phyloP scores from a whole-genome alignment of 2,797 vertebrate species.

The Mus caroli region DNA sequence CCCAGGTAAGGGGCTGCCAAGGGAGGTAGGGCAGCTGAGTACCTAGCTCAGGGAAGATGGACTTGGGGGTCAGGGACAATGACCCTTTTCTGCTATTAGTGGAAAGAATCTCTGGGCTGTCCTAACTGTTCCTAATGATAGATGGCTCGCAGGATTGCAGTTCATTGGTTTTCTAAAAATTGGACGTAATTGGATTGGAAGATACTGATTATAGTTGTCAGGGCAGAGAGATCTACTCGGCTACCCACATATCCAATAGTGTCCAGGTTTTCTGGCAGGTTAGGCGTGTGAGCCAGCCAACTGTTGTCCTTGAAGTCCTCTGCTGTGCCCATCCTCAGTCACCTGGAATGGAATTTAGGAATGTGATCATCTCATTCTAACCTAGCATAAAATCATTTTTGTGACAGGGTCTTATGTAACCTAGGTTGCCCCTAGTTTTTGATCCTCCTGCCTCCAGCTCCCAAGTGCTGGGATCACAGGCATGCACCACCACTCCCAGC shows the following conservation, averaged over 20 bases:
- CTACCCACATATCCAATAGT: not conserved
- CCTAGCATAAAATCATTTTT: not conserved
- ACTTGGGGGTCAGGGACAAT: not conserved
- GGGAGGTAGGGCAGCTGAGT: not conserved
- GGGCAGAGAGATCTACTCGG: not conserved
- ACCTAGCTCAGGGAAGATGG: not conserved
- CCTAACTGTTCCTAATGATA: fast-evolving
- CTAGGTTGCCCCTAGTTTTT: not conserved
- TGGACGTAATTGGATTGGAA: not conserved
- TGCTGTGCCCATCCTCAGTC: not conserved
- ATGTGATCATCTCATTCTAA: not conserved
- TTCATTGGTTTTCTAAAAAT: not conserved
- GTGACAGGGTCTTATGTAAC: not conserved
- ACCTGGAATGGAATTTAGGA: not conserved
- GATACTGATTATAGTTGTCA: not conserved
- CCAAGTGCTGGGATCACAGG: not conserved
- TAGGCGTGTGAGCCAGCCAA: not conserved
- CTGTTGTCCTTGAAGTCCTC: not conserved
- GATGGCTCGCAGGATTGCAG: not conserved
- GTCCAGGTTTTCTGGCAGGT: not conserved
- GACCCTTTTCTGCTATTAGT: not conserved
- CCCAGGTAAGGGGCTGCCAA: constrained; percentile 91
- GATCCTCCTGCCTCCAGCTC: not conserved
- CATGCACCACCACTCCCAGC: not conserved
- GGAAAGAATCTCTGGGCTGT: not conserved